Percentiles rank a stretch among this genome's conserved stretches.
Evolutionary conservation across 2,888 invertebrate genomes (phyloP).

Genomic region (Tenthredo livida): DNA sequence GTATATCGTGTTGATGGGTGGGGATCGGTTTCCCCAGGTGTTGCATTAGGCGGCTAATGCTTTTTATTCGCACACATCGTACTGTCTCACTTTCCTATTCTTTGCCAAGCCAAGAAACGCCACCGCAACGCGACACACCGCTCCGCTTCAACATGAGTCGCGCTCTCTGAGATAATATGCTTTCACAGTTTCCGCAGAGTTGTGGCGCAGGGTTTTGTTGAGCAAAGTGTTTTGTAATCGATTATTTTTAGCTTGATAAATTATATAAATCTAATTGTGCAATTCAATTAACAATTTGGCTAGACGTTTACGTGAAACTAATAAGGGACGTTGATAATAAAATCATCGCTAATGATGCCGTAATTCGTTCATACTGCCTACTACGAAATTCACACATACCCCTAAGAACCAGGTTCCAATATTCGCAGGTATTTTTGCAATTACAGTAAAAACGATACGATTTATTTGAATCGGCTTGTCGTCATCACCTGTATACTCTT

Average conservation of each 20-base stretch:
- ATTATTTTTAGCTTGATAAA: conserved; percentile 17
- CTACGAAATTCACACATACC: not conserved
- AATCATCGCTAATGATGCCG: not conserved
- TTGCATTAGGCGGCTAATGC: conserved; percentile 45
- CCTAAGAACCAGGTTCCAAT: no score
- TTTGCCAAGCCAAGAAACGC: conserved; percentile 45
- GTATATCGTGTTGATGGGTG: not conserved
- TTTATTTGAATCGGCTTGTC: not conserved
- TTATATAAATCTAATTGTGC: conserved; percentile 47
- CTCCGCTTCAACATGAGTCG: conserved; percentile 14
- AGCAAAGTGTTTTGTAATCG: conserved; percentile 37
- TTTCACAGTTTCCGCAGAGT: conserved; percentile 43
- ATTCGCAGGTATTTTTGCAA: not conserved
- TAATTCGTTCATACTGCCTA: not conserved
- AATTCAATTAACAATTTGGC: conserved; percentile 26
- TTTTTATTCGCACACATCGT: conserved; percentile 60
- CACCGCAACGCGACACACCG: conserved; percentile 43
- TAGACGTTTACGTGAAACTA: not conserved
- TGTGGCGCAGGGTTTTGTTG: conserved; percentile 33
- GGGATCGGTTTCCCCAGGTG: conserved; percentile 48
- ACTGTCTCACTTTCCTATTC: conserved; percentile 52
- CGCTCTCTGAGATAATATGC: conserved; percentile 44
- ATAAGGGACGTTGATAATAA: not conserved
- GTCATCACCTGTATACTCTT: not conserved
- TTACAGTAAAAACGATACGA: not conserved